These are phyloP conservation scores for Itoplectis maculator DNA, from an alignment of 2,888 invertebrate genomes.

Conservation along the genomic window DNA sequence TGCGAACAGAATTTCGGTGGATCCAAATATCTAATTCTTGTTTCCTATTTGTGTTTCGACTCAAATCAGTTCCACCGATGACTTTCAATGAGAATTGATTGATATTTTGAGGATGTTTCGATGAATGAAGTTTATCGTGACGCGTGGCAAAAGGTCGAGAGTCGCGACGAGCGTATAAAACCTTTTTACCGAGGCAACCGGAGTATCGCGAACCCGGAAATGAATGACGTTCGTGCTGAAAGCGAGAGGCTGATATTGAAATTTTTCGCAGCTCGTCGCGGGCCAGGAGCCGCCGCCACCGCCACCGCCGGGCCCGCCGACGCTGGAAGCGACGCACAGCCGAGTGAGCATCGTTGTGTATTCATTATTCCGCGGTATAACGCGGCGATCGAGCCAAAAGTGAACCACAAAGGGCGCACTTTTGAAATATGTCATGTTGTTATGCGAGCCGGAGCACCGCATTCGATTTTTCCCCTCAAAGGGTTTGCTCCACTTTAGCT, in stretches of 20 bases:
- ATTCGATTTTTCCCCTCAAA: not conserved
- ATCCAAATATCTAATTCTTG: too few relatives aligned
- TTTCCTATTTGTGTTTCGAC: too few relatives aligned
- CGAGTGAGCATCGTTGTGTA: constrained; percentile 37
- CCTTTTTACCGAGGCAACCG: not conserved
- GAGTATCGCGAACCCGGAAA: not conserved
- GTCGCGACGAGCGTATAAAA: not conserved
- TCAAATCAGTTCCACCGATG: too few relatives aligned
- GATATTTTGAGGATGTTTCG: too few relatives aligned
- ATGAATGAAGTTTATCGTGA: too few relatives aligned
- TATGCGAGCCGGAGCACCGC: not conserved
- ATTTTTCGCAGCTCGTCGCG: constrained; percentile 49
- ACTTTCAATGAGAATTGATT: too few relatives aligned
- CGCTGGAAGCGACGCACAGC: not conserved
- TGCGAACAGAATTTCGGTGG: too few relatives aligned
- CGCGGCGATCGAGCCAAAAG: too few relatives aligned
- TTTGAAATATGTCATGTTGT: not conserved
- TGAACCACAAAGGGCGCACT: not conserved
- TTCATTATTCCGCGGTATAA: constrained; percentile 2
- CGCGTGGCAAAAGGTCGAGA: too few relatives aligned
- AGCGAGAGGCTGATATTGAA: not conserved
- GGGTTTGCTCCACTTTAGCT: not conserved
- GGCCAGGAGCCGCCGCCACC: constrained; percentile 39
- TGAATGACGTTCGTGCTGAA: too few relatives aligned
- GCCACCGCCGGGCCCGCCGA: constrained; percentile 34